These are phyloP conservation scores for Oncorhynchus nerka DNA, from an alignment of 2,113 vertebrate genomes.

Conservation along the genomic window DNA sequence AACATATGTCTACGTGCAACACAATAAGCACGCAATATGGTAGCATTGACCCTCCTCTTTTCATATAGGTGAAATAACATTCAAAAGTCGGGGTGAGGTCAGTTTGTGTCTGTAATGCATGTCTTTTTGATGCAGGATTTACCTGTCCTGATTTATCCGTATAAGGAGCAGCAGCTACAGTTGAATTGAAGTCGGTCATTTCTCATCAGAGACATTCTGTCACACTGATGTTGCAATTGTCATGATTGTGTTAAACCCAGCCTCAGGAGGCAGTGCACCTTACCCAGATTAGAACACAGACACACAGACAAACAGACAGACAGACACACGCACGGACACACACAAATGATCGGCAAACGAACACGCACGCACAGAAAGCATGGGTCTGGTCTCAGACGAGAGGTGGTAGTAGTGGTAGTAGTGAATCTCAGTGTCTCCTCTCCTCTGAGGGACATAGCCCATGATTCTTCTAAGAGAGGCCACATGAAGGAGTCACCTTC, in stretches of 20 bases:
- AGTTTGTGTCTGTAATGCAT: slow-evolving; percentile 34
- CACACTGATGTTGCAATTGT: slow-evolving; percentile 6
- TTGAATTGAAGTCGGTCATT: slow-evolving; percentile 5
- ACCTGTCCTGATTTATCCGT: slow-evolving; percentile 2
- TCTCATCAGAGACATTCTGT: slow-evolving; percentile 6
- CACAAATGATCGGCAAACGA: background rate
- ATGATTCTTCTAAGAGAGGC: slow-evolving; percentile 49
- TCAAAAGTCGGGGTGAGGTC: slow-evolving; percentile 34
- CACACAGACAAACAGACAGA: background rate
- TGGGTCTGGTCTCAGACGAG: slow-evolving; percentile 49
- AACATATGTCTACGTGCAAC: too few relatives aligned
- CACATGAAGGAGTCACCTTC: slow-evolving; percentile 28
- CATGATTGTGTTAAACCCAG: background rate
- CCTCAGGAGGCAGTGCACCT: background rate
- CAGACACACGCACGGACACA: background rate
- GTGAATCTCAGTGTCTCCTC: slow-evolving; percentile 19
- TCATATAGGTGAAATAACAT: slow-evolving; percentile 14
- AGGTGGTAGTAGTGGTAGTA: slow-evolving; percentile 16
- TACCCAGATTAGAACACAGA: background rate
- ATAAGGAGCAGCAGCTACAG: background rate
- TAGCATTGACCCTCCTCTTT: slow-evolving; percentile 1
- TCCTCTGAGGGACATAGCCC: slow-evolving; percentile 44
- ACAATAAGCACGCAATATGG: background rate
- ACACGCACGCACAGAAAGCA: slow-evolving; percentile 16
- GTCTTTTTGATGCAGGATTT: slow-evolving; percentile 31